Evolutionary conservation across 2,888 invertebrate genomes (phyloP), one percentile per base, ranked within the genome.

Genomic region (Zonitis immaculata): DNA sequence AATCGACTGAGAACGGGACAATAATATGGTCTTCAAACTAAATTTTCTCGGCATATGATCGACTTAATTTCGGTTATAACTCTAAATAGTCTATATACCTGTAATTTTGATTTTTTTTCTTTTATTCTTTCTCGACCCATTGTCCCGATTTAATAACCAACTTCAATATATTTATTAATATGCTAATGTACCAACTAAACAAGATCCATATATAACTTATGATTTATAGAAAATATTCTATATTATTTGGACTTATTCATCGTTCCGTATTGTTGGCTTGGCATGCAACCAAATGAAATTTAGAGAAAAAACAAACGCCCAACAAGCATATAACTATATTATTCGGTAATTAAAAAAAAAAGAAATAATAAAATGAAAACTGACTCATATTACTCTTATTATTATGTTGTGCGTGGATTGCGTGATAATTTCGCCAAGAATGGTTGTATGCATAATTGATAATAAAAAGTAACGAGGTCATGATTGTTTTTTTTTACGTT

Each of bases 1-100:
- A 67, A 60, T 65, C 62, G 66, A 62, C 54, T 66, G 67, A 64
- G 64, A 67, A 65, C 59, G 58, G 56, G 54, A 60, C 61, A 61
- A 63, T 62, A 62, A 61, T 60, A 61, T 52, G 54, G 56, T 58
- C 52, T 58, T 61, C 62, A 56, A 44, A 55, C 61, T 66, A 62
- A 58, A 62, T 64, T 67, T 58, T 65, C 65, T 67, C 62, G 63
- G 64, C 63, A 63, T 62, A 56, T 66, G 64, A 64, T 55, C 51
- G 28, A 48, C 52, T 58, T 56, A 62, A 58, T 60, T 56, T 44
- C 46, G 30, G 51, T 45, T 51, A 42, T 54, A 42, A 20, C 27
- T 18, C 12, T 26, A 30, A 30, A n/a, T 12, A 18, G 7, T 11
- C 42, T 55, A 56, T n/a, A n/a, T n/a, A 57, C 57, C 63, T 58